These are phyloP conservation scores for Pachydiplax longipennis DNA, from an alignment of 2,888 invertebrate species.

Conservation along the genomic window DNA sequence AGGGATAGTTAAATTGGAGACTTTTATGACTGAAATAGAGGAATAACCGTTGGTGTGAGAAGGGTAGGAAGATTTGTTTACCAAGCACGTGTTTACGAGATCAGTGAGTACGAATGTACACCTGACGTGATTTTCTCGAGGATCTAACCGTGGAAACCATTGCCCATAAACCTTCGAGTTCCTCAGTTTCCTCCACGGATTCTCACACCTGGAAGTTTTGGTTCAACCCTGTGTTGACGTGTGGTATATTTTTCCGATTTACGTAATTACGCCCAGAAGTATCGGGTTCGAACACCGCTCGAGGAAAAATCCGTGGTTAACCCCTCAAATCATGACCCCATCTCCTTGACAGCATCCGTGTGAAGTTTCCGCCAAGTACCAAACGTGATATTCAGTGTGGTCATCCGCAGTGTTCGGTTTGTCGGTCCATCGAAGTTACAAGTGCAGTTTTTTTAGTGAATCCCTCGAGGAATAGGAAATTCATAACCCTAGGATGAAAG, in stretches of 20 bases:
- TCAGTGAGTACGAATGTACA: no score
- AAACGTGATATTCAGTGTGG: neutral
- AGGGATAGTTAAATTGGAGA: no score
- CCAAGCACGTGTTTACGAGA: no score
- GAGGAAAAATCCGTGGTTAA: neutral
- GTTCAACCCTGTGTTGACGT: neutral
- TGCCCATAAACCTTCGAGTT: neutral
- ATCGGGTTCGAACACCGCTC: neutral
- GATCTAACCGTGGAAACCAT: no score
- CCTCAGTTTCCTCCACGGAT: neutral
- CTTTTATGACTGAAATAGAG: no score
- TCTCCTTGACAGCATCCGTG: neutral
- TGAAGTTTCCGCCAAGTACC: no score
- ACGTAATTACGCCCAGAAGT: neutral
- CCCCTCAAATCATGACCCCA: neutral
- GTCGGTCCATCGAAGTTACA: neutral
- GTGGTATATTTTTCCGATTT: neutral
- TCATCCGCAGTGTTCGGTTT: neutral
- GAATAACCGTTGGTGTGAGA: no score
- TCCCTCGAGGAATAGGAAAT: neutral
- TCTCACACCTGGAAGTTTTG: conserved; percentile 11
- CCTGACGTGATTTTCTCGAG: no score
- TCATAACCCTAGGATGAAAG: neutral
- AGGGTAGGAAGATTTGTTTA: no score
- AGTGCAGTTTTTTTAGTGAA: neutral